phyloP scores from a whole-genome alignment of 1,140 invertebrate species.

The Bombus haemorrhoidalis region DNA sequence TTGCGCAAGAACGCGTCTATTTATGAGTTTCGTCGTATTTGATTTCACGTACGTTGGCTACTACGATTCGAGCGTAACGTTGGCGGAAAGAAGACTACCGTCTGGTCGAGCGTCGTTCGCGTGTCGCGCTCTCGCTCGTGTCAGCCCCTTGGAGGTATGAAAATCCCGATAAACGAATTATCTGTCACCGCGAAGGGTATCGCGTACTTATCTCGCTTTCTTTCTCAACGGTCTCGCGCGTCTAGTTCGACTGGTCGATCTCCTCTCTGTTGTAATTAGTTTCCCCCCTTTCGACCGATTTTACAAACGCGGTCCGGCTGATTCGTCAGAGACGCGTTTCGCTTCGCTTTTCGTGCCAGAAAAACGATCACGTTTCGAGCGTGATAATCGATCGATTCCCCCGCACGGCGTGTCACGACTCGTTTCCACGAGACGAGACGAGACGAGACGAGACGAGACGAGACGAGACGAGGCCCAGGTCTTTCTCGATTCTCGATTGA shows the following conservation, averaged over 20 bases:
- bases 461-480: conserved; percentile 28
- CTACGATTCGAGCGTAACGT: background rate
- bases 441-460: conserved; percentile 40
- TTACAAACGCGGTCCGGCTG: background rate
- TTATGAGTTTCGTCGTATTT: background rate
- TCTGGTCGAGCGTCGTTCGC: background rate
- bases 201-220: background rate
- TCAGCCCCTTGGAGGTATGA: background rate
- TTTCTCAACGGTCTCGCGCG: background rate
- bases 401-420: conserved; percentile 34
- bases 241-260: background rate
- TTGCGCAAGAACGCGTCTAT: background rate
- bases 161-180: conserved; percentile 51
- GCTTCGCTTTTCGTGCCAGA: conserved; percentile 16
- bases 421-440: conserved; percentile 49
- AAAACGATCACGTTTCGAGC: conserved; percentile 47
- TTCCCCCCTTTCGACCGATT: background rate
- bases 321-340: conserved; percentile 4
- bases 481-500: conserved; percentile 38
- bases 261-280: background rate
- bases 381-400: conserved; percentile 45
- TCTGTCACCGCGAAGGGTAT: background rate
- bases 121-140: too few species aligned
- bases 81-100: too few species aligned
- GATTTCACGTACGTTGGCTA: background rate